These are phyloP conservation scores for Cebus imitator DNA, from an alignment of 2,113 vertebrate genomes.

Conservation along the genomic window DNA sequence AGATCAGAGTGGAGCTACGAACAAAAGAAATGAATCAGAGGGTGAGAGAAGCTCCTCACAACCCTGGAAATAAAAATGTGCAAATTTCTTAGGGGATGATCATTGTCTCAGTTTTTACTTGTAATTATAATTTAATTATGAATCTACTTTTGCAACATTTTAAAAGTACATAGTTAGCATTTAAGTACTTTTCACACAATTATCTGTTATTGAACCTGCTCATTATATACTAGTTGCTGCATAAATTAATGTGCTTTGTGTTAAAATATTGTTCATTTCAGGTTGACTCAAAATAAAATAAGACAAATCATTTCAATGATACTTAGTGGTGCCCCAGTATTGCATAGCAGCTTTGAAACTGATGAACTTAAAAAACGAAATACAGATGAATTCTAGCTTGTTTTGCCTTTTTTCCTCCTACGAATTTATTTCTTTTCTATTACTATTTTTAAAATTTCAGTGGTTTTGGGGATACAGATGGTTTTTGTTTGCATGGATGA, in stretches of 20 bases:
- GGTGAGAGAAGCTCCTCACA: slow-evolving; percentile 8
- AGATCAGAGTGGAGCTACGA: slow-evolving; percentile 16
- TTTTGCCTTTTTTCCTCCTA: background rate
- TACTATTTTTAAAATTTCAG: too few species aligned
- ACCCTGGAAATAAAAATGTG: slow-evolving; percentile 49
- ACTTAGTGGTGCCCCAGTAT: background rate
- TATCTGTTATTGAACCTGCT: slow-evolving; percentile 78
- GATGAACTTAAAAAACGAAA: background rate
- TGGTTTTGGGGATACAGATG: too few species aligned
- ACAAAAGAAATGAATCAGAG: slow-evolving; percentile 60
- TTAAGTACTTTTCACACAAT: slow-evolving; percentile 79
- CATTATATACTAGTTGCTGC: slow-evolving; percentile 68
- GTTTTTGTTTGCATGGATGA: too few species aligned
- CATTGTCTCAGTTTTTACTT: slow-evolving; percentile 74
- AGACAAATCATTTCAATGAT: slow-evolving; percentile 57
- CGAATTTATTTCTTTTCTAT: background rate
- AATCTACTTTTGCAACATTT: slow-evolving; percentile 73
- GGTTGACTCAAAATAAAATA: slow-evolving; percentile 66
- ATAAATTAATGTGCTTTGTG: slow-evolving; percentile 77
- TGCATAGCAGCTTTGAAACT: background rate
- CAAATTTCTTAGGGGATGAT: slow-evolving; percentile 70
- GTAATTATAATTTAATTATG: slow-evolving; percentile 83
- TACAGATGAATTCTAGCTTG: background rate
- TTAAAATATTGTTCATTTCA: slow-evolving; percentile 75
- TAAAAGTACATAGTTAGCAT: slow-evolving; percentile 79